Percentiles rank a stretch among this genome's conserved stretches.
These are phyloP conservation scores for Rhinophrynus dorsalis DNA, from an alignment of 2,797 vertebrate genomes.

Conservation along the genomic window DNA sequence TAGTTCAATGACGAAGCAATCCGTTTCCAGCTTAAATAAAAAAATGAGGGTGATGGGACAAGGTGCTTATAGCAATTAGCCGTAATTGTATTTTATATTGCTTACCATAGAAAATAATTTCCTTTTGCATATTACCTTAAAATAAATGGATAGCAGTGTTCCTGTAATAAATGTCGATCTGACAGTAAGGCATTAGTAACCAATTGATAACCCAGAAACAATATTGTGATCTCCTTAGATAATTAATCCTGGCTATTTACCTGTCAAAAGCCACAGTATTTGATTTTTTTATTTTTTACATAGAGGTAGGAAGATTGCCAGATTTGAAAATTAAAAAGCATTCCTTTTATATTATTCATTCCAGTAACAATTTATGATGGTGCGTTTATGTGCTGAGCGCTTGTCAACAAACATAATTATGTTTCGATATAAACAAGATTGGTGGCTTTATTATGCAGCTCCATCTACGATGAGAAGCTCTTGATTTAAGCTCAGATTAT, in stretches of 20 bases:
- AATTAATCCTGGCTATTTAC: conserved; percentile 78
- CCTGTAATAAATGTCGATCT: conserved; percentile 67
- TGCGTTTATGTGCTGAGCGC: conserved; percentile 79
- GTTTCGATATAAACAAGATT: conserved; percentile 93
- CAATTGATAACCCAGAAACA: conserved; percentile 73
- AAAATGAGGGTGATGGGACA: conserved; percentile 1
- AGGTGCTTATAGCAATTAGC: conserved; percentile 47
- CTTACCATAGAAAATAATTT: conserved; percentile 54
- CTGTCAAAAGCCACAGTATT: conserved; percentile 68
- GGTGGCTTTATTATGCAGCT: conserved; percentile 75
- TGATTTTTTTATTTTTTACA: conserved; percentile 68
- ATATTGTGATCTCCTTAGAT: conserved; percentile 75
- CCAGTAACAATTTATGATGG: conserved; percentile 88
- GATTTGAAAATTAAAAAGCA: conserved; percentile 92
- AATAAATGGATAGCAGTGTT: conserved; percentile 62
- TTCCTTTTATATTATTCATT: conserved; percentile 86
- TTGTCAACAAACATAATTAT: conserved; percentile 93
- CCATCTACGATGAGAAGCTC: conserved; percentile 66
- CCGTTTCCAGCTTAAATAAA: not conserved
- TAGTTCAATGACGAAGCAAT: not conserved
- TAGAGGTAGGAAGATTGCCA: conserved; percentile 82
- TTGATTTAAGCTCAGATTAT: conserved; percentile 68
- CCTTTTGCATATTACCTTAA: conserved; percentile 60
- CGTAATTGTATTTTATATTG: conserved; percentile 54
- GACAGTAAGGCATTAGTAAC: conserved; percentile 70